These are phyloP conservation scores for Atta colombica DNA, from an alignment of 1,140 invertebrate species.

Conservation along the genomic window DNA sequence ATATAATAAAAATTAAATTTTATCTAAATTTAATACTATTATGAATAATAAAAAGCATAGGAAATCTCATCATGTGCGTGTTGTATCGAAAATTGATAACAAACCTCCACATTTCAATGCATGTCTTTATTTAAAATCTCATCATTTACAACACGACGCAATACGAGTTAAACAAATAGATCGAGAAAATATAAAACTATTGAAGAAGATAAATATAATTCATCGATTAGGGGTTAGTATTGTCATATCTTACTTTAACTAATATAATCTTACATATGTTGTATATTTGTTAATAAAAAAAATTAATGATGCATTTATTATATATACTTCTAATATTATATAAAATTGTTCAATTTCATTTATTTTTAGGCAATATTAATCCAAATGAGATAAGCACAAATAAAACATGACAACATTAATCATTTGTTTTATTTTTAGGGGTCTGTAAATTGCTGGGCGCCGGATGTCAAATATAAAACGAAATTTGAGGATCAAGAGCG, in stretches of 20 bases:
- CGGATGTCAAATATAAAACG: slow-evolving; percentile 45
- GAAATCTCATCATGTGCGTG: slow-evolving; percentile 48
- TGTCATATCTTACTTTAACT: slow-evolving; percentile 14
- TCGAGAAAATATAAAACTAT: slow-evolving; percentile 84
- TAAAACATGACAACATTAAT: not conserved
- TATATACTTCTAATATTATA: slow-evolving; percentile 8
- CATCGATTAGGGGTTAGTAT: slow-evolving; percentile 82
- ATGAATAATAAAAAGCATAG: slow-evolving; percentile 47
- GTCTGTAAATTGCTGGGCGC: slow-evolving; percentile 79
- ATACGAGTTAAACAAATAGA: slow-evolving; percentile 80
- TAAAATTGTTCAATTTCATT: not conserved
- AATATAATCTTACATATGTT: not conserved
- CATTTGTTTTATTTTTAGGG: slow-evolving; percentile 68
- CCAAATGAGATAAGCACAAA: not conserved
- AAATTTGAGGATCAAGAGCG: slow-evolving; percentile 24
- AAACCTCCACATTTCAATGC: slow-evolving; percentile 82
- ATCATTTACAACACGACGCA: slow-evolving; percentile 77
- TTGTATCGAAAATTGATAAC: slow-evolving; percentile 80
- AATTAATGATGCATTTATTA: not conserved
- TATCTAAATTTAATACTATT: not conserved
- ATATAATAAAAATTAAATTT: not conserved
- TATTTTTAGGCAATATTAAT: slow-evolving; percentile 8
- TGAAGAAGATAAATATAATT: slow-evolving; percentile 83
- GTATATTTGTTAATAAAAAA: not conserved
- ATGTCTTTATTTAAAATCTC: slow-evolving; percentile 77